phyloP scores from a whole-genome alignment of 2,113 vertebrate species.

The Oophaga pumilio region DNA sequence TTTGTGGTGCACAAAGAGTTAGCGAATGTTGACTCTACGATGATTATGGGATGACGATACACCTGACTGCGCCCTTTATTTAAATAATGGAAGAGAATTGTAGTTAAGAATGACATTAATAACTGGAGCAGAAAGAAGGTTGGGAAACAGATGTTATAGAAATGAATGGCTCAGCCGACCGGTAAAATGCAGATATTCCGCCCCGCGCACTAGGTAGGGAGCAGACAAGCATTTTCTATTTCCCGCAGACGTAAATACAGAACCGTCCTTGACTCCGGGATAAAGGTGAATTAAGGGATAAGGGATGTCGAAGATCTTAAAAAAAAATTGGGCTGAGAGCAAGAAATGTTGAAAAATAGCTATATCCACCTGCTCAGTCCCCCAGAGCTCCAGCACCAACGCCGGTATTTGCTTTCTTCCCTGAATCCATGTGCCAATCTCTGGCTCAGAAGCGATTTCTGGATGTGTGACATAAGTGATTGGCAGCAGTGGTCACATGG shows the following conservation, averaged over 20 bases:
- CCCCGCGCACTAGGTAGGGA: background rate
- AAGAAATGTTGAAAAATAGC: too few species aligned
- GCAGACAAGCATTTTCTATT: constrained; percentile 6
- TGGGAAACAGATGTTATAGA: constrained; percentile 49
- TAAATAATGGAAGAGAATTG: constrained; percentile 48
- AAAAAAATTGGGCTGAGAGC: too few species aligned
- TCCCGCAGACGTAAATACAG: background rate
- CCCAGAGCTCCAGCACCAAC: too few species aligned
- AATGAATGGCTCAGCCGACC: constrained; percentile 47
- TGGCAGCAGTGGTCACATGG: too few species aligned
- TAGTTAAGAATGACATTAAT: constrained; percentile 51
- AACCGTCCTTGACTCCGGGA: background rate
- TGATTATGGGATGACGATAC: constrained; percentile 23
- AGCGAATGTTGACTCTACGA: background rate
- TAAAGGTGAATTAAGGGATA: background rate
- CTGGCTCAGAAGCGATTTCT: too few species aligned
- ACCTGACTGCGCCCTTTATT: constrained; percentile 43
- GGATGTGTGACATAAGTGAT: too few species aligned
- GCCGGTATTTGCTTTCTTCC: too few species aligned
- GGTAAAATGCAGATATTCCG: constrained; percentile 44
- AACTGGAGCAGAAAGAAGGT: constrained; percentile 55
- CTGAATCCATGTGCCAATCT: too few species aligned
- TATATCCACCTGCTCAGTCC: too few species aligned
- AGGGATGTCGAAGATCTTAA: too few species aligned
- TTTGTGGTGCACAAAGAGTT: constrained; percentile 2